Evolutionary conservation across 2,113 vertebrate species (phyloP).

Genomic region (Hoplias malabaricus): DNA sequence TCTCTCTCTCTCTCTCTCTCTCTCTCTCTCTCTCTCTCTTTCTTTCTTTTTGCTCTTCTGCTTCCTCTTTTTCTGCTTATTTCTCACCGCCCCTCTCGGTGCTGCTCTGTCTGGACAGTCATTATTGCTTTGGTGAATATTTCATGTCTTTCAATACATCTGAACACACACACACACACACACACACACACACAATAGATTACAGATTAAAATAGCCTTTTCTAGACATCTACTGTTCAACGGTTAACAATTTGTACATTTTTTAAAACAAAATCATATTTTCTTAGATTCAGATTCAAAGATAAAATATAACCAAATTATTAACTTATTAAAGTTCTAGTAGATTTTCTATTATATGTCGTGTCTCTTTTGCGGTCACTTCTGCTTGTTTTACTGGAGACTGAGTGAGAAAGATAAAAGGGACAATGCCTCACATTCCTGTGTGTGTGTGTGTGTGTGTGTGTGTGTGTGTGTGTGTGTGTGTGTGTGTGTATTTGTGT

Average conservation of each 20-base stretch:
- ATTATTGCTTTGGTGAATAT: conserved; percentile 98
- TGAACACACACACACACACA: conserved; percentile 65
- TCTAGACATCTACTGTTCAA: too few species aligned
- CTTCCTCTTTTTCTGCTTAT: conserved; percentile 50
- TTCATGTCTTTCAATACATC: conserved; percentile 88
- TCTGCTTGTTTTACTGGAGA: conserved; percentile 62
- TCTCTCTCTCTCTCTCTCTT: conserved; percentile 60
- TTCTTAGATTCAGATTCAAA: too few species aligned
- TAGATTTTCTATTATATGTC: too few species aligned
- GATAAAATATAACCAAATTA: too few species aligned
- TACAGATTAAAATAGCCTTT: conserved; percentile 64
- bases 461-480: neutral
- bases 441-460: conserved; percentile 64
- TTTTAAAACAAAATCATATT: too few species aligned
- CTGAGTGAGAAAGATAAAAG: conserved; percentile 72
- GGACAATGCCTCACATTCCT: too few species aligned
- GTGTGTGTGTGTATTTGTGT: neutral
- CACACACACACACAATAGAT: conserved; percentile 46
- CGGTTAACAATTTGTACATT: too few species aligned
- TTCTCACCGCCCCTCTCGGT: conserved; percentile 51
- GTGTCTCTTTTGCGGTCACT: conserved; percentile 70
- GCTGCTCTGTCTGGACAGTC: conserved; percentile 87
- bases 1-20: conserved; percentile 44
- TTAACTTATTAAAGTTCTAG: too few species aligned
- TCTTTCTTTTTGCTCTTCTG: conserved; percentile 49